Base-by-base conservation (phyloP, 2,888 invertebrate species). In the Tenodera sinensis region DNA sequence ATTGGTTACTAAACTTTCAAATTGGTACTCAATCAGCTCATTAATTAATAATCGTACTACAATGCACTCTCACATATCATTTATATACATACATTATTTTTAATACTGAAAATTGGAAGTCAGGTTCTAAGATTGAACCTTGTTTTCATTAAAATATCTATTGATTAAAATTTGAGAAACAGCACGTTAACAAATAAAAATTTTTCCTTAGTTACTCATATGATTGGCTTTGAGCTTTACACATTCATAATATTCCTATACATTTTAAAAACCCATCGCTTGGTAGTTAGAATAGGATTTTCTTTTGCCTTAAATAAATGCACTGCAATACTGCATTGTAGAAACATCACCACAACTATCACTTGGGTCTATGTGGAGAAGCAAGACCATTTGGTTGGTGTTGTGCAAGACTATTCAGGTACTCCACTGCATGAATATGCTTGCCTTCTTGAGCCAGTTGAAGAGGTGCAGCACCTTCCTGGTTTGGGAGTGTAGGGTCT, bases 401-500 rank as follows among this genome's bases (percentile, higher is more conserved):
- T 9, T n/a, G 34, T 25, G 42, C 25, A 15, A 88, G 20, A 82
- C 90, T 92, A 91, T 90, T 93, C 89, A 95, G 93, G 92, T 95
- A 95, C 91, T 94, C 94, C 86, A 93, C 94, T n/a, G 96, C 95
- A 91, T 94, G 94, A 82, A 92, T 93, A 89, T 94, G 94, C 89
- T 94, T 93, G 83, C 94, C 94, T 90, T 94, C 94, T 27, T 92
- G 91, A 8, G 97, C 97, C 90, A 96, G 94, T 92, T 96, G 96
- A 88, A 95, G 93, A 28, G 97, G 94, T 0, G 96, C 96, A 88
- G 95, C 94, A 4, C 96, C 96, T 90, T 97, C 97, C 93, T 96
- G 96, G 93, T 97, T 97, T 92, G 95, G 95, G 90, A 97, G 92
- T 90, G 93, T 94, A 85, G 96, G 94, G 94, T 97, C 95, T 87